Evolutionary conservation across 2,888 invertebrate species (phyloP), one percentile per base, ranked within the genome.

Genomic region (Calameuta idolon): DNA sequence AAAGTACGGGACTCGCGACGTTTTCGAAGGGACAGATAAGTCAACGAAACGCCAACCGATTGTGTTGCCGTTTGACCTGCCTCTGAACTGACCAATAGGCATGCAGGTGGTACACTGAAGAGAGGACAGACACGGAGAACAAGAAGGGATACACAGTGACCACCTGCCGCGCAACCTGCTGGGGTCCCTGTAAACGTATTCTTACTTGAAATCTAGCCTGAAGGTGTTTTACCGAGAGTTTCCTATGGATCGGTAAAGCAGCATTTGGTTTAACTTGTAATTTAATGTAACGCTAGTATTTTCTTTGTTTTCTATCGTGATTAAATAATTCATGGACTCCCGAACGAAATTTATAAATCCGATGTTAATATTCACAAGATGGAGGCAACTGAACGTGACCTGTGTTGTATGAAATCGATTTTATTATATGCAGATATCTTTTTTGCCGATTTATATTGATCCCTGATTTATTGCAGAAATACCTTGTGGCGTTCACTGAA

Each of bases 11-110:
- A 79, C 40, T 78, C 77, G 77, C 77, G 77, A 79, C 75, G 76
- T 71, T 79, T 79, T 79, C 76, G 76, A 81, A 79, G 83, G 81
- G 80, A 78, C 77, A 76, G 81, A 81, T 80, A 84, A 85, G 82
- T 80, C 83, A 86, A 82, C 83, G 71, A 81, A 84, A 86, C 85
- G 80, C 83, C 85, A 83, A 85, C 83, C 87, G 88, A 87, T 83
- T 83, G 87, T 84, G 81, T 82, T 85, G 88, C 84, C 83, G 87
- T 86, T 89, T 89, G 89, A 89, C 89, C 89, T 86, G 89, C 84
- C 87, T 85, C 75, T 75, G 82, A 84, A 86, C 86, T 85, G 85
- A 84, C 88, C 88, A 88, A 88, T 88, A 78, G 85, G 79, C 79
- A 77, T 79, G 84, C 84, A 85, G 86, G 81, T 84, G 83, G 82